These are phyloP conservation scores for Anodontia alba DNA, from an alignment of 2,888 invertebrate genomes.

Conservation along the genomic window DNA sequence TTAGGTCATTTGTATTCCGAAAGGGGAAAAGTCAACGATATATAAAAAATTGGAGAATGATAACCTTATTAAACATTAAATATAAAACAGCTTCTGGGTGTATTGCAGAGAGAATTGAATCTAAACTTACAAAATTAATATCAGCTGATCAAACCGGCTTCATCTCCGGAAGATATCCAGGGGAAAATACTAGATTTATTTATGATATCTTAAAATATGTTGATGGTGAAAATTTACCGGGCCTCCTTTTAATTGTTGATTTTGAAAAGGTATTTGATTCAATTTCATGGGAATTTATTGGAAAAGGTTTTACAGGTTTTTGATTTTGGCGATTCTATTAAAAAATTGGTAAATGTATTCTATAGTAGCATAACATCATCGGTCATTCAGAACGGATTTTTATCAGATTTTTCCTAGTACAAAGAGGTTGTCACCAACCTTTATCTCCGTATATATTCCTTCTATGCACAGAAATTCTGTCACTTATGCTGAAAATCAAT, in stretches of 20 bases:
- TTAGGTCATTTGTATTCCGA: neutral
- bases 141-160: slow-evolving; percentile 21
- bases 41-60: slow-evolving; percentile 26
- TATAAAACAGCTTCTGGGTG: slow-evolving; percentile 22
- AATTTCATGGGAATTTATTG: no score
- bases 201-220: slow-evolving; percentile 5
- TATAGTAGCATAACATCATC: no score
- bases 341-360: neutral
- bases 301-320: neutral
- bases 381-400: no score
- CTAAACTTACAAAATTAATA: slow-evolving; percentile 5
- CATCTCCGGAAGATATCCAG: neutral
- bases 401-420: neutral
- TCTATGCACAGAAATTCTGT: neutral
- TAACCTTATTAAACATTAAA: slow-evolving; percentile 23
- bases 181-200: slow-evolving; percentile 16
- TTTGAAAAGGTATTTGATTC: no score
- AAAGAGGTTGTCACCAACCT: neutral
- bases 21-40: neutral
- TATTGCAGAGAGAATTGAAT: slow-evolving; percentile 11
- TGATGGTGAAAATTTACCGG: neutral
- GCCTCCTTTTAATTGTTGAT: slow-evolving; percentile 15
- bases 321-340: slow-evolving; percentile 19
- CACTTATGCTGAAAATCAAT: neutral
- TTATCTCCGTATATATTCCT: slow-evolving; percentile 4